These are phyloP conservation scores for Apostichopus leukothele DNA, from an alignment of 53 echinoderm and acorn worm species.

Conservation along the genomic window DNA sequence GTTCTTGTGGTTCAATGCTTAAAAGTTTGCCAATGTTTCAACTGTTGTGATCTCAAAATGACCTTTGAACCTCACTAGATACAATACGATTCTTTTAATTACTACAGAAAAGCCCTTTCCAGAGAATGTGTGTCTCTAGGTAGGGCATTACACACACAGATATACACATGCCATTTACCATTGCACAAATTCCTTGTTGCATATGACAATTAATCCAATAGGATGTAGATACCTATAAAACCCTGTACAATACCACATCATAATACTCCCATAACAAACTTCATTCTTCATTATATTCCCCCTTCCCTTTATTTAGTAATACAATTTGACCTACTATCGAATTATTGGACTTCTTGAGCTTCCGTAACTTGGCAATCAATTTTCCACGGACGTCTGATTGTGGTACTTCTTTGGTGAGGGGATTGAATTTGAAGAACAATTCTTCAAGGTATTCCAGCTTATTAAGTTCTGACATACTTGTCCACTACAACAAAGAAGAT, in stretches of 20 bases:
- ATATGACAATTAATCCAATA: no score
- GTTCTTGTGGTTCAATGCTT: no score
- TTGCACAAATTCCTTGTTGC: no score
- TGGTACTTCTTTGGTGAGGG: conserved; percentile 60
- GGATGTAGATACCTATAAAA: not conserved
- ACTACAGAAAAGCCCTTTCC: no score
- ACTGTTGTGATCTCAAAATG: no score
- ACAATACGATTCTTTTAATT: no score
- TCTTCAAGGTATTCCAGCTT: conserved; percentile 80
- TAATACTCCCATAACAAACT: not conserved
- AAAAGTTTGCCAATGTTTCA: no score
- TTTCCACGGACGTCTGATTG: conserved; percentile 55
- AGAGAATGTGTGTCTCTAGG: no score
- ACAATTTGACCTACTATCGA: conserved; percentile 58
- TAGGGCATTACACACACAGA: no score
- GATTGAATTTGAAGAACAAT: conserved; percentile 67
- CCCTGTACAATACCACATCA: no score
- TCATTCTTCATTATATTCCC: not conserved
- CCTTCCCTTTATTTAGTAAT: not conserved
- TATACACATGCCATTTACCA: no score
- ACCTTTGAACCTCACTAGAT: no score
- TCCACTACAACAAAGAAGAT: conserved; percentile 64
- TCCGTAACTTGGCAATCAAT: conserved; percentile 76
- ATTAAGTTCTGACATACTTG: conserved; percentile 71
- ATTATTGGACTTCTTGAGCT: conserved; percentile 66